Percentiles rank a stretch among this genome's conserved stretches.
phyloP scores from a whole-genome alignment of 2,113 vertebrate genomes.

The Astur gentilis region DNA sequence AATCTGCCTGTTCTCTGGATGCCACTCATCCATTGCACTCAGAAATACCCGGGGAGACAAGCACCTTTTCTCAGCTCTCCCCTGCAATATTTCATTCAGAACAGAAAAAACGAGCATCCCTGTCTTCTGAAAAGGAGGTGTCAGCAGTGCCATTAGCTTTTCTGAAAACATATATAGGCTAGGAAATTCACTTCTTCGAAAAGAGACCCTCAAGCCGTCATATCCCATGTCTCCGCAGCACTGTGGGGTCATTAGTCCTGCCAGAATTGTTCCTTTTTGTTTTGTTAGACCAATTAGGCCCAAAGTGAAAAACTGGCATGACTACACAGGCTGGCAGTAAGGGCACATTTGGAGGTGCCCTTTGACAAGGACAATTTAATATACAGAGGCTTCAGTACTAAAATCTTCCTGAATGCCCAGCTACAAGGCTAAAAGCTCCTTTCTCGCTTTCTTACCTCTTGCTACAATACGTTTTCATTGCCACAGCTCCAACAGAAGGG shows the following conservation, averaged over 20 bases:
- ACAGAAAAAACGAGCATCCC: neutral
- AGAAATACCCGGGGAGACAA: neutral
- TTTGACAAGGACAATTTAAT: neutral
- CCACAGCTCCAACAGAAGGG: neutral
- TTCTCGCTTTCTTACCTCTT: neutral
- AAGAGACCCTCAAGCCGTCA: neutral
- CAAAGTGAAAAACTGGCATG: neutral
- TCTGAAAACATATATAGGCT: neutral
- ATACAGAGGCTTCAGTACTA: neutral
- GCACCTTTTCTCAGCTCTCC: neutral
- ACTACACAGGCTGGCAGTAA: neutral
- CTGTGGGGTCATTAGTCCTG: neutral
- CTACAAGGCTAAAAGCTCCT: neutral
- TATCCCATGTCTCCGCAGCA: neutral
- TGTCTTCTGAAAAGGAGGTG: neutral
- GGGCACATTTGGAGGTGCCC: neutral
- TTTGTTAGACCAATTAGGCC: neutral
- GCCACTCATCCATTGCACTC: conserved; percentile 11
- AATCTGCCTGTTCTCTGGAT: neutral
- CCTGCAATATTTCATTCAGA: neutral
- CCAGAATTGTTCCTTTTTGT: neutral
- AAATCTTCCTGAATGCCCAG: neutral
- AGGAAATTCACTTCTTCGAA: neutral
- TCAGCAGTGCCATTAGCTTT: neutral
- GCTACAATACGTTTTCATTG: neutral